Evolutionary conservation across 2,113 vertebrate species (phyloP).

Genomic region (Nymphicus hollandicus): DNA sequence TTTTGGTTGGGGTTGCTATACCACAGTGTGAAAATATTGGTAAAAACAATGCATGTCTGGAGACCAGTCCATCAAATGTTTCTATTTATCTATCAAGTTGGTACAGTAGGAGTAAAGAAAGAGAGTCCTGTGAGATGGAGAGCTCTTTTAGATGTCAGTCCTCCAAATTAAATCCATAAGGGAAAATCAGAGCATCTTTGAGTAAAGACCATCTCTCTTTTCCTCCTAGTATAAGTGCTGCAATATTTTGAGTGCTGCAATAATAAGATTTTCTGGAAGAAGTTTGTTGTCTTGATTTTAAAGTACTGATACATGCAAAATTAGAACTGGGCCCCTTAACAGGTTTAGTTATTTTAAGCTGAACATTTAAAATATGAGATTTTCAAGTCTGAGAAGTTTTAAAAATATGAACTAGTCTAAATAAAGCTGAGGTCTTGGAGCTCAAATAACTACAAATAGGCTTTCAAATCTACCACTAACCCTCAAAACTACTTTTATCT

Average conservation of each 20-base stretch:
- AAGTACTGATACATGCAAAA: background rate
- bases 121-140: background rate
- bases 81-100: background rate
- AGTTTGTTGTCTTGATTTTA: background rate
- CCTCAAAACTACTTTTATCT: background rate
- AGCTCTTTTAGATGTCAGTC: background rate
- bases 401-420: background rate
- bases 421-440: background rate
- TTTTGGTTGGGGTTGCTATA: background rate
- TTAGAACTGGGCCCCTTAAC: background rate
- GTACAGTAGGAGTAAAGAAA: background rate
- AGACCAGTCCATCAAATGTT: background rate
- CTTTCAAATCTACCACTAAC: background rate
- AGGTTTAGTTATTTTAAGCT: background rate
- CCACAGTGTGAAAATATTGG: background rate
- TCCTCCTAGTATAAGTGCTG: background rate
- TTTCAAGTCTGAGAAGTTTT: background rate
- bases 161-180: constrained; percentile 17
- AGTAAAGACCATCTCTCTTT: background rate
- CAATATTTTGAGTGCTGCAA: background rate
- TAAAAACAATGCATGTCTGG: background rate
- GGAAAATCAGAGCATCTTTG: background rate
- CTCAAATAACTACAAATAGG: background rate
- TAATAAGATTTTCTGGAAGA: background rate
- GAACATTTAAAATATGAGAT: background rate